Evolutionary conservation across 2,113 vertebrate species (phyloP), one percentile per base, ranked within the genome.

Genomic region (Pterophyllum scalare): DNA sequence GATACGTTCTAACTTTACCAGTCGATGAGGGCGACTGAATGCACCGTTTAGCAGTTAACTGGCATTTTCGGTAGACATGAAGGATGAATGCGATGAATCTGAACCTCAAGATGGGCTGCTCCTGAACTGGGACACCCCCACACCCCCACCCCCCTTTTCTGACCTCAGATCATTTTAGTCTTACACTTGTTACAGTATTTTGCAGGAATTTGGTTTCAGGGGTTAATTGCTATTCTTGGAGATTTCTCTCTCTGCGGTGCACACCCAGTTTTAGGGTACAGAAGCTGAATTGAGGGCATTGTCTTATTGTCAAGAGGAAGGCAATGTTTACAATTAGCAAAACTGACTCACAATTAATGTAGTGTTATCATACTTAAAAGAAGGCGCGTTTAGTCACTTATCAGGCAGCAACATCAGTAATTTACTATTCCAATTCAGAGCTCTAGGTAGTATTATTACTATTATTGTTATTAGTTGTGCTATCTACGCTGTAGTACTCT

Each of bases 251-350:
- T 72, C 33, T 22, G 61, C 78, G 85, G 77, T 90, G 89, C 49
- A 60, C 12, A 0, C 81, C 72, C 54, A 86, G 60, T 75, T 83
- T 87, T 85, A 88, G 82, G 81, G 58, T 84, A 70, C 31, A 60
- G 54, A 64, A 20, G 87, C 74, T 76, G 84, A 88, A 77, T 64
- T 79, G 60, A 81, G 52, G 86, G n/a, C 82, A 85, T 88, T 76
- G 80, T 89, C 86, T 84, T 67, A 72, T 81, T 83, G 80, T 77
- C 59, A 67, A 85, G 49, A 72, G 77, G 35, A 87, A 52, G 81
- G 79, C 64, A 72, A 84, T 90, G 87, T 88, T 89, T 88, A 92
- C 79, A 87, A 61, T 88, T 56, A 77, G 43, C 77, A 84, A 54
- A 79, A 75, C 81, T 61, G 22, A 84, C 62, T 61, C 75, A 59